Evolutionary conservation across 1,140 invertebrate genomes (phyloP), one percentile per base, ranked within the genome.

Genomic region (Lepidurus arcticus): DNA sequence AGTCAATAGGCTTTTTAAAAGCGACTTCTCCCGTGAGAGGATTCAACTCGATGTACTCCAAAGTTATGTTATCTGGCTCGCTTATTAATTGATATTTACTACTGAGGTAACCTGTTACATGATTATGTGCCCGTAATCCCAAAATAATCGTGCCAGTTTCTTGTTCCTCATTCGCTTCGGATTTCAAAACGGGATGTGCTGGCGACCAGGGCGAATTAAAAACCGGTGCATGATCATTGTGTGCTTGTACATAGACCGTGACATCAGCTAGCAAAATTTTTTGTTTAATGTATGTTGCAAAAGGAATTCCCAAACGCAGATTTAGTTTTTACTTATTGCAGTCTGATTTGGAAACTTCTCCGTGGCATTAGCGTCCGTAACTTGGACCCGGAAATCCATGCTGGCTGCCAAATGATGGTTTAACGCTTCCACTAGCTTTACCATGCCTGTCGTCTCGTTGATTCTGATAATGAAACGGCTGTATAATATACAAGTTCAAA

Each of bases 401-500:
- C 92, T 90, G n/a, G 92, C 91, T 1, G 89, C 90, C 79, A 90
- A 88, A 85, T 95, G 92, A 81, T 95, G 91, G 81, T 94, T 91
- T 74, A 94, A 83, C 1, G 87, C 85, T 7, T 88, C 90, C 80
- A 90, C 91, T 0, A 94, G 88, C 10, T 87, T 86, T 80, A 95
- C 90, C 80, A 90, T 87, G 53, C 93, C 93, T 0, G 87, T 89
- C 1, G 87, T 87, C 75, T 89, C 87, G 82, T 93, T 88, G 65
- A 94, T 91, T 43, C 87, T 88, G 76, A 79, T 81, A 21, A 76
- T 74, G 3, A n/a, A 44, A 42, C 43, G n/a, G 53, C 16, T 21
- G 21, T 45, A 76, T 0, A 13, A 45, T 44, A 5, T 47, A 42
- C 75, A 76, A 21, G 7, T 34, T 45, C 0, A 8, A 24, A 24